These are phyloP conservation scores for Callopanchax toddi DNA, from an alignment of 2,113 vertebrate species.

Conservation along the genomic window DNA sequence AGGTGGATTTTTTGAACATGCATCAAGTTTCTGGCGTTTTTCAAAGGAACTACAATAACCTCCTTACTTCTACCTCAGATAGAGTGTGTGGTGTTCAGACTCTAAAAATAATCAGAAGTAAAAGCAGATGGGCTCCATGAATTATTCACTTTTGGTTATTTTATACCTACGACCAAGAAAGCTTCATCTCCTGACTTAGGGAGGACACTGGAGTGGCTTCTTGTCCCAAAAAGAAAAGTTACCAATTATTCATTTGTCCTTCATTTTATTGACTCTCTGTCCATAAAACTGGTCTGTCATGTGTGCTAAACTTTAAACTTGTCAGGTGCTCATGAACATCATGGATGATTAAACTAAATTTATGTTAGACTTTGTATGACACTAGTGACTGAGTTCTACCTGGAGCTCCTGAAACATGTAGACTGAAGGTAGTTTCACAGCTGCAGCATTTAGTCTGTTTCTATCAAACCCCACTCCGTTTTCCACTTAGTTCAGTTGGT, in stretches of 20 bases:
- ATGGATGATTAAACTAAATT: too few species aligned
- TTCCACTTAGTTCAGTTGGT: too few species aligned
- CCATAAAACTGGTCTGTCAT: background rate
- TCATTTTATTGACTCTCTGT: background rate
- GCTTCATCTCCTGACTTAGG: constrained; percentile 18
- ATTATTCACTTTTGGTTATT: constrained; percentile 63
- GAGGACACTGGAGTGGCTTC: constrained; percentile 4
- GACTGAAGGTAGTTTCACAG: too few species aligned
- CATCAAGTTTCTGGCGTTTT: too few species aligned
- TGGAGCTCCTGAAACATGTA: too few species aligned
- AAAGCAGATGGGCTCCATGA: constrained; percentile 60
- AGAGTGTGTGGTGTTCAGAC: constrained; percentile 19
- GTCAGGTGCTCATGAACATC: too few species aligned
- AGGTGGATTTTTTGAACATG: too few species aligned
- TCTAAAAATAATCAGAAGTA: constrained; percentile 52
- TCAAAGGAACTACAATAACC: too few species aligned
- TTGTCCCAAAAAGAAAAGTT: constrained; percentile 10
- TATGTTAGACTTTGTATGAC: too few species aligned
- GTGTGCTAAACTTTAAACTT: background rate
- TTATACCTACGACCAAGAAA: constrained; percentile 37
- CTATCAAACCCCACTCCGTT: too few species aligned
- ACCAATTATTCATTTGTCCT: constrained; percentile 14
- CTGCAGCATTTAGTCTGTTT: too few species aligned
- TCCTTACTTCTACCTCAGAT: constrained; percentile 6
- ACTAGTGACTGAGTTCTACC: too few species aligned